Evolutionary conservation across 1,140 invertebrate genomes (phyloP).

Genomic region (Lepidotrigona ventralis): DNA sequence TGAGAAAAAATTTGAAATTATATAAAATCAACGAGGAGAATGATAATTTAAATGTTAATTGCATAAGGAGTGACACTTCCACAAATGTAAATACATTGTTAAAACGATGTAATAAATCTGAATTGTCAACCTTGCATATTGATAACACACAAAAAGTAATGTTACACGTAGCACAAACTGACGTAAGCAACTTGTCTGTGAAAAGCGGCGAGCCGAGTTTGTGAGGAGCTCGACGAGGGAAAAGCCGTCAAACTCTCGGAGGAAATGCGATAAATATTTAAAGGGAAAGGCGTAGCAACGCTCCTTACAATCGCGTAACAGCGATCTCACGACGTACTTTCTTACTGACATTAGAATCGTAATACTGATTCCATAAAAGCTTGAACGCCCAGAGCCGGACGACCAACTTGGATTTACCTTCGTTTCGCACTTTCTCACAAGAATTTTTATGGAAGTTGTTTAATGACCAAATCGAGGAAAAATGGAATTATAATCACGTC

Average conservation of each 20-base stretch:
- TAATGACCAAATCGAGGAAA: neutral
- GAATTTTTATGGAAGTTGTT: neutral
- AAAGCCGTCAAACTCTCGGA: constrained; percentile 10
- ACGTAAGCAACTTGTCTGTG: neutral
- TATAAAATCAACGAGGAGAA: constrained; percentile 1
- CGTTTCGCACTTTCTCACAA: constrained; percentile 25
- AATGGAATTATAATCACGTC: neutral
- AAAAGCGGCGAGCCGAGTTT: constrained; percentile 36
- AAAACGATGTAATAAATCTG: constrained; percentile 23
- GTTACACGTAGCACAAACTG: neutral
- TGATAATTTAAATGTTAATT: neutral
- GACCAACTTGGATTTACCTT: neutral
- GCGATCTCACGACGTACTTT: constrained; percentile 37
- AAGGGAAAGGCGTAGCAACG: constrained; percentile 28
- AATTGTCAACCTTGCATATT: neutral
- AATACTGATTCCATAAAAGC: constrained; percentile 25
- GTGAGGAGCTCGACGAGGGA: neutral
- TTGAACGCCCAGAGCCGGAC: neutral
- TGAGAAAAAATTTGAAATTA: neutral
- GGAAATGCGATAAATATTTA: constrained; percentile 39
- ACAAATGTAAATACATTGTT: neutral
- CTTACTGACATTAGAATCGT: constrained; percentile 17
- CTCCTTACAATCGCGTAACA: constrained; percentile 20
- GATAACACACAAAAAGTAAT: neutral
- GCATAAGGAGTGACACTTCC: neutral